These are phyloP conservation scores for Protobothrops mucrosquamatus DNA, from an alignment of 2,113 vertebrate species.

Conservation along the genomic window DNA sequence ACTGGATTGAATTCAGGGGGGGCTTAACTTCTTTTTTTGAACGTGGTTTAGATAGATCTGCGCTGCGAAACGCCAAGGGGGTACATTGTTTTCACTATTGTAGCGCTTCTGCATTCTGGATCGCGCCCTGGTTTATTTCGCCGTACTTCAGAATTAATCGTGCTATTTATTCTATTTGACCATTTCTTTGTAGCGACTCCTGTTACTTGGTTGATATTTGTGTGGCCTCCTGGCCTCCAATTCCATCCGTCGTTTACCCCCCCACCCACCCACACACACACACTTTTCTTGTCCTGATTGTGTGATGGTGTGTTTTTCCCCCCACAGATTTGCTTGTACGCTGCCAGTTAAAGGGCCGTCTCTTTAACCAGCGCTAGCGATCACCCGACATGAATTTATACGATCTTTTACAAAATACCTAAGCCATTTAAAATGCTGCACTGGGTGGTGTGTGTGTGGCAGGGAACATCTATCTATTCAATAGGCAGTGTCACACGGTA, in stretches of 20 bases:
- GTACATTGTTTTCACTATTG: background rate
- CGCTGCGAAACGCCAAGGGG: background rate
- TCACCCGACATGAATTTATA: slow-evolving; percentile 76
- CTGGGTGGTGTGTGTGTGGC: slow-evolving; percentile 81
- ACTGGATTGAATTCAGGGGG: background rate
- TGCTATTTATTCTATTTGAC: background rate
- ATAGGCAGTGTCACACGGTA: slow-evolving; percentile 92
- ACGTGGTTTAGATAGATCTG: background rate
- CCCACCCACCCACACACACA: too few species aligned
- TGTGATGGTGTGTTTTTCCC: background rate
- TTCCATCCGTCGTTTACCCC: background rate
- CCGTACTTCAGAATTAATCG: background rate
- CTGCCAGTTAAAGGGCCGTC: slow-evolving; percentile 49
- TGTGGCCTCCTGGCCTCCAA: background rate
- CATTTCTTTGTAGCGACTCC: background rate
- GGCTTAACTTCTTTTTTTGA: background rate
- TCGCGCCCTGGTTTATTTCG: background rate
- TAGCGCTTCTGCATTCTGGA: background rate
- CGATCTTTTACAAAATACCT: slow-evolving; percentile 83
- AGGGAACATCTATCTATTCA: slow-evolving; percentile 90
- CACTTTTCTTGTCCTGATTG: background rate
- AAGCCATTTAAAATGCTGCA: slow-evolving; percentile 79
- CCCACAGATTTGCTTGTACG: background rate
- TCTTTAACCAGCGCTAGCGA: slow-evolving; percentile 73
- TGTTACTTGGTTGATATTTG: background rate